Evolutionary conservation across 2,888 invertebrate species (phyloP).

Genomic region (Coenonympha arcania): DNA sequence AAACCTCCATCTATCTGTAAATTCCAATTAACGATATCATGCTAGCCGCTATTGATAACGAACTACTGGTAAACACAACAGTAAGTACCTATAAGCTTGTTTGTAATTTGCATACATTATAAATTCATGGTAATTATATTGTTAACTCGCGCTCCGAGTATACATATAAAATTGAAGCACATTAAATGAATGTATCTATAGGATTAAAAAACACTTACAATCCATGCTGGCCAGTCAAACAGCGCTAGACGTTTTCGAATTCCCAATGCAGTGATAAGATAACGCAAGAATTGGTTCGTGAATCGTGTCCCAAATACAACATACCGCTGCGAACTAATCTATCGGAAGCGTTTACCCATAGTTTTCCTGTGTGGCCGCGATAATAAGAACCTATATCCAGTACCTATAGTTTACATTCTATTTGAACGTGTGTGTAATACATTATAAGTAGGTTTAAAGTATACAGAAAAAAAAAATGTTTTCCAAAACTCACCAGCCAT

Average conservation of each 20-base stretch:
- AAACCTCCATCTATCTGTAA: background rate
- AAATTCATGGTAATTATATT: conserved; percentile 9
- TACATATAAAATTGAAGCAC: background rate
- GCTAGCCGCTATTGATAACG: background rate
- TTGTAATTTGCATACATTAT: conserved; percentile 2
- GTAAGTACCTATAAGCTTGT: background rate
- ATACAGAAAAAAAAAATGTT: conserved; percentile 7
- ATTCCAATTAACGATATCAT: background rate
- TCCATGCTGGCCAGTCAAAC: conserved; percentile 45
- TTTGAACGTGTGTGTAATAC: background rate
- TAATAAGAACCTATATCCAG: conserved; percentile 10
- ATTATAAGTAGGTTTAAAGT: background rate
- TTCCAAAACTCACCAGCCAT: conserved; percentile 61
- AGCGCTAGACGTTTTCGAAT: conserved; percentile 38
- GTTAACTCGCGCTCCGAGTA: background rate
- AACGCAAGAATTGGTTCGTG: conserved; percentile 38
- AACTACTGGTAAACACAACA: background rate
- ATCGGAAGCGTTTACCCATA: conserved; percentile 22
- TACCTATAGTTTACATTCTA: background rate
- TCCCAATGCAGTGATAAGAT: conserved; percentile 51
- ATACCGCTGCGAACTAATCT: conserved; percentile 16
- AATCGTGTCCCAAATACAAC: conserved; percentile 33
- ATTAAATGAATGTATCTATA: background rate
- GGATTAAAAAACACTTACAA: conserved; percentile 39
- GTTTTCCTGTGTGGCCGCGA: conserved; percentile 21